Base-by-base conservation (phyloP, 1,140 invertebrate species). In the Triops cancriformis region DNA sequence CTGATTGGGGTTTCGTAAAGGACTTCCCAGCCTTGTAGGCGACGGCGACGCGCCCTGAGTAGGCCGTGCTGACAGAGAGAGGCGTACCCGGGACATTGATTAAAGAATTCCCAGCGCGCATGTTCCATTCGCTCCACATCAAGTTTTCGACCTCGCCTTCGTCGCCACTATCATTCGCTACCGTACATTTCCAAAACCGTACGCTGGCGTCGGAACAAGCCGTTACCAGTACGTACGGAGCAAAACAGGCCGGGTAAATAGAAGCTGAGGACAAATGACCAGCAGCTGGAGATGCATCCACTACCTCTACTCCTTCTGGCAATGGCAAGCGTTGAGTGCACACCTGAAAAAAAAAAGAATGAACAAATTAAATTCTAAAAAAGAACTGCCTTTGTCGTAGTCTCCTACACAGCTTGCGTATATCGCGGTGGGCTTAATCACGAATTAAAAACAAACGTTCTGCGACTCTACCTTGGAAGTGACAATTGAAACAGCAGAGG, bases 241-340 rank as follows among this genome's bases (percentile, higher is more conserved):
- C 96, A 83, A 97, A 92, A 85, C 97, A 99, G 72, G 96, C 96
- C 26, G 97, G 96, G 86, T 99, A 99, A 82, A 99, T 97, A 43
- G 95, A 97, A 1, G 97, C 95, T n/a, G 96, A 78, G 42, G 72
- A 97, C 27, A 98, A 86, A 86, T 99, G 97, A 1, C 97, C 97
- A 5, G 96, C 97, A 1, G 97, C 94, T 6, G 96, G 94, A 0
- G 93, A 90, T 1, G 95, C 96, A 84, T 95, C 93, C 76, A 96
- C 90, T 5, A 98, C 92, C 84, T 96, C 93, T 14, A 98, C 95
- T 41, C 93, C 94, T 78, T 94, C 90, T 0, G 95, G 95, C 26
- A 98, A 84, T 0, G 93, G 91, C 51, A 98, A 85, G 74, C 92
- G 89, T 85, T 96, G 93, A 12, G 91, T 91, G 83, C 93, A 95